Conservation (phyloP, 1,140 invertebrate genomes). For the Caligus rogercresseyi region DNA sequence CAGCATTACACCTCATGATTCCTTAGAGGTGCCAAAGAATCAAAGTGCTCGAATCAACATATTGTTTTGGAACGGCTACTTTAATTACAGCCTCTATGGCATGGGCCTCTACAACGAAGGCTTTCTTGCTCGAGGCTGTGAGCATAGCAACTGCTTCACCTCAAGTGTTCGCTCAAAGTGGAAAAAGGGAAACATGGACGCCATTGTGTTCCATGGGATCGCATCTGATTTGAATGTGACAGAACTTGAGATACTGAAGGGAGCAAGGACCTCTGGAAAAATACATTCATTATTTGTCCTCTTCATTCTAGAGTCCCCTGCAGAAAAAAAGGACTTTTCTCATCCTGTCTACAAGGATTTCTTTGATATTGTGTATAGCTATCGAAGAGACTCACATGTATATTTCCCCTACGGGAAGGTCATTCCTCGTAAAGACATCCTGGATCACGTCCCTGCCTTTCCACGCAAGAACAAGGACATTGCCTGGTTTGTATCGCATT, state of each 20-base stretch:
- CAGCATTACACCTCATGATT: too few species aligned
- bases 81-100: not conserved
- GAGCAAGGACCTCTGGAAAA: not conserved
- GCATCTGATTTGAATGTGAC: not conserved
- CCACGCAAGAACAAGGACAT: constrained; percentile 67
- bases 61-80: not conserved
- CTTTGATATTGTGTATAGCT: constrained; percentile 44
- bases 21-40: too few species aligned
- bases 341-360: constrained; percentile 21
- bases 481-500: constrained; percentile 95
- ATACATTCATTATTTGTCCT: not conserved
- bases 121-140: not conserved
- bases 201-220: not conserved
- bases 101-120: not conserved
- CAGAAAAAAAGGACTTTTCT: not conserved
- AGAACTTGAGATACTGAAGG: not conserved
- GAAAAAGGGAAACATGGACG: not conserved
- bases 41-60: too few species aligned
- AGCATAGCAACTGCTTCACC: not conserved
- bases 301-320: not conserved
- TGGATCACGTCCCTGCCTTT: not conserved
- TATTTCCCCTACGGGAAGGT: constrained; percentile 31
- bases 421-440: not conserved
- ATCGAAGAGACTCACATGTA: constrained; percentile 37
- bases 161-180: not conserved